These are phyloP conservation scores for Drosophila repleta DNA, from an alignment of 1,140 invertebrate species.

Conservation along the genomic window DNA sequence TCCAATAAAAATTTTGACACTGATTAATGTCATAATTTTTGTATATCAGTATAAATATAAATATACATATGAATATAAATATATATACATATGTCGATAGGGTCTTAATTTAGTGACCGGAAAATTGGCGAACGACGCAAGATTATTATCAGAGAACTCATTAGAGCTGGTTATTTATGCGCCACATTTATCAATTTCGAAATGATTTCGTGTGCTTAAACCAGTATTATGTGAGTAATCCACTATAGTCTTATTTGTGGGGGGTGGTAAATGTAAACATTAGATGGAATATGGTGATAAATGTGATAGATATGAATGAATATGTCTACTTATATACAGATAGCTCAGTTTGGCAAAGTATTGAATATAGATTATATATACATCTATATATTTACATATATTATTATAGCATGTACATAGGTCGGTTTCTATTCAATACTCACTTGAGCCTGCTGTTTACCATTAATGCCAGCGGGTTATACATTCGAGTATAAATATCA, in stretches of 20 bases:
- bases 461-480: neutral
- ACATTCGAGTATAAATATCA: too few species aligned
- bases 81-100: neutral
- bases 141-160: conserved; percentile 2
- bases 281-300: too few species aligned
- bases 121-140: neutral
- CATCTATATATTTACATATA: neutral
- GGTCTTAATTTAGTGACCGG: conserved; percentile 8
- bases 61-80: too few species aligned
- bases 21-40: conserved; percentile 40
- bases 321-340: neutral
- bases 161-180: neutral
- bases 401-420: neutral
- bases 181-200: neutral
- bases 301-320: too few species aligned
- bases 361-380: neutral
- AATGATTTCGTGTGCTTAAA: too few species aligned
- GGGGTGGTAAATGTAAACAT: too few species aligned
- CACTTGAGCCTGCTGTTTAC: neutral
- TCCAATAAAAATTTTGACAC: conserved; percentile 31
- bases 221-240: too few species aligned
- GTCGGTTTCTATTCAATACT: neutral
- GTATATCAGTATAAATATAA: conserved; percentile 13
- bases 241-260: too few species aligned
- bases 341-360: neutral